Evolutionary conservation across 2,888 invertebrate genomes (phyloP).

Genomic region (Pediacus dermestoides): DNA sequence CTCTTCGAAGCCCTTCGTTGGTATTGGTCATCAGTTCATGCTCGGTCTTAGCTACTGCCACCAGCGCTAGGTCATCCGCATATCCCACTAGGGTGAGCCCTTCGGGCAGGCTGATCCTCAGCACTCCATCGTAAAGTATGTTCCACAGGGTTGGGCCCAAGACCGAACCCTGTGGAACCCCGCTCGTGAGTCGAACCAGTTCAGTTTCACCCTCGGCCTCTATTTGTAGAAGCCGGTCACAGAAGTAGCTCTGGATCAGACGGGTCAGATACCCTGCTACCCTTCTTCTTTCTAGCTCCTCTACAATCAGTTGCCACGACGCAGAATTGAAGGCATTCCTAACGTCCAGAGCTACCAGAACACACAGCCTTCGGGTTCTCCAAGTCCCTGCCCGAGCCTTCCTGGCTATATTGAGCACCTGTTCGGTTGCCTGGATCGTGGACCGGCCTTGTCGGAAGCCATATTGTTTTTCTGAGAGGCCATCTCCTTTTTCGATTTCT

Average conservation of each 20-base stretch:
- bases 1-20: not conserved
- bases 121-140: conserved; percentile 12
- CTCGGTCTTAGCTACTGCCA: conserved; percentile 3
- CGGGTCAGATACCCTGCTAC: not conserved
- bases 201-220: not conserved
- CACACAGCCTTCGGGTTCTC: conserved; percentile 7
- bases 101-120: not conserved
- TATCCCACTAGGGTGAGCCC: too few species aligned
- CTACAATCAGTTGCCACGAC: conserved; percentile 8
- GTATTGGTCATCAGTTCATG: conserved; percentile 7
- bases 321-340: too few species aligned
- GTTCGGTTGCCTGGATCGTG: conserved; percentile 7
- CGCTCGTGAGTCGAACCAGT: conserved; percentile 9
- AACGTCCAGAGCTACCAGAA: conserved; percentile 10
- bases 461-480: conserved; percentile 11
- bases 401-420: conserved; percentile 4
- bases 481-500: conserved; percentile 9
- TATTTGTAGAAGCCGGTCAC: conserved; percentile 3
- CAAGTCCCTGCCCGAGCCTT: not conserved
- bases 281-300: not conserved
- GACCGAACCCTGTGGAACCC: conserved; percentile 20
- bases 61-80: conserved; percentile 4
- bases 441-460: conserved; percentile 12
- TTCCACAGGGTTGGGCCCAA: conserved; percentile 19
- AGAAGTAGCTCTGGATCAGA: conserved; percentile 6